Conservation (phyloP, 2,113 vertebrate species). For the Equus quagga region DNA sequence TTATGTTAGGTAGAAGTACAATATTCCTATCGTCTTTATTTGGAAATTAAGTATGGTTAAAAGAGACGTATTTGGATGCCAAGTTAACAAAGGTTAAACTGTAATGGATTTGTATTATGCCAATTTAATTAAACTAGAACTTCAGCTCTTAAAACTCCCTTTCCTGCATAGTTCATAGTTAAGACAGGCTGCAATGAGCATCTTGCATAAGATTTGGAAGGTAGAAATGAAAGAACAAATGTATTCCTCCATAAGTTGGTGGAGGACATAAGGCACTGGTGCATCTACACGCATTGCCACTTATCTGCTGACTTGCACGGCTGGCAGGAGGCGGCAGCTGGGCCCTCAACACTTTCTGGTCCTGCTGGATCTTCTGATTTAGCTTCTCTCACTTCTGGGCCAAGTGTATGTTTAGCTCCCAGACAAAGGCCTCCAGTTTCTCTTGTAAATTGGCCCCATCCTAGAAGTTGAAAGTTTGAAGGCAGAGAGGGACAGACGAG, state of each 20-base stretch:
- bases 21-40: not conserved
- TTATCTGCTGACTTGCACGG: not conserved
- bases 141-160: not conserved
- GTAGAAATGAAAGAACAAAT: not conserved
- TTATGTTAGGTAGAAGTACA: not conserved
- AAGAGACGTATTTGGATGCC: not conserved
- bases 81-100: not conserved
- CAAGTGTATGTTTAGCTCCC: not conserved
- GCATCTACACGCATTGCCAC: not conserved
- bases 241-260: not conserved
- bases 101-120: not conserved
- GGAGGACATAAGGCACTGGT: not conserved
- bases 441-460: not conserved
- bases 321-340: not conserved
- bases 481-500: not conserved
- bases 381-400: slow-evolving; percentile 6
- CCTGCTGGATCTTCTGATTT: not conserved
- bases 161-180: not conserved
- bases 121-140: not conserved
- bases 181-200: not conserved
- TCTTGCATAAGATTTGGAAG: slow-evolving; percentile 16
- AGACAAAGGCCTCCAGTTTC: not conserved
- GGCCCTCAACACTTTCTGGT: not conserved
- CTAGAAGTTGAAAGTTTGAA: not conserved
- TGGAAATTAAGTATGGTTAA: not conserved